Evolutionary conservation across 2,113 vertebrate genomes (phyloP).

Genomic region (Holacanthus passer): DNA sequence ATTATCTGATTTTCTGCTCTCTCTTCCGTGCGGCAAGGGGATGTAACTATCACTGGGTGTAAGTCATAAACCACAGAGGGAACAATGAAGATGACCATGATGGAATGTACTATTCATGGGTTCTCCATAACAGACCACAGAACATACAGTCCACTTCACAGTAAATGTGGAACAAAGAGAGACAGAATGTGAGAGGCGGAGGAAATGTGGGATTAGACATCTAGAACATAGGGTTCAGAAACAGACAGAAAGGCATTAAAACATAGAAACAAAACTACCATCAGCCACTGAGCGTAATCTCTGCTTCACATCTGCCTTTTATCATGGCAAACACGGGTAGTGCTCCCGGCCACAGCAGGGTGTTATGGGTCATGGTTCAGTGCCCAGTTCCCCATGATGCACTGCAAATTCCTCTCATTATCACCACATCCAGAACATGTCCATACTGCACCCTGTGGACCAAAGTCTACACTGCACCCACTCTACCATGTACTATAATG

Average conservation of each 20-base stretch:
- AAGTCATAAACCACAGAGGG: background rate
- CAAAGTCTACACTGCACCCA: conserved; percentile 7
- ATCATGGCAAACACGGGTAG: conserved; percentile 12
- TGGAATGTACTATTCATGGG: background rate
- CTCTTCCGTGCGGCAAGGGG: background rate
- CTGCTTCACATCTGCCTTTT: conserved; percentile 12
- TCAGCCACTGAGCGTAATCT: background rate
- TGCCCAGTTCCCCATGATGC: background rate
- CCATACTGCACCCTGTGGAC: background rate
- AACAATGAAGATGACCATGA: background rate
- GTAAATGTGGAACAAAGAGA: conserved; percentile 3
- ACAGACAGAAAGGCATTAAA: background rate
- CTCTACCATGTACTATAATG: background rate
- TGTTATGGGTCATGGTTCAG: conserved; percentile 18
- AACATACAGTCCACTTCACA: background rate
- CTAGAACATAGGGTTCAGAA: background rate
- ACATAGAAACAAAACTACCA: background rate
- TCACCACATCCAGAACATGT: background rate
- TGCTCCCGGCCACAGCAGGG: background rate
- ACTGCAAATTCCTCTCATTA: conserved; percentile 4
- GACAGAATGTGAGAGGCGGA: background rate
- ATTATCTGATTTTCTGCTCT: conserved; percentile 7
- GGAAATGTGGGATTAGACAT: background rate
- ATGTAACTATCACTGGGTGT: conserved; percentile 1
- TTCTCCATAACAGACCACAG: background rate